These are phyloP conservation scores for Notodonta dromedarius DNA, from an alignment of 2,888 invertebrate species.

Conservation along the genomic window DNA sequence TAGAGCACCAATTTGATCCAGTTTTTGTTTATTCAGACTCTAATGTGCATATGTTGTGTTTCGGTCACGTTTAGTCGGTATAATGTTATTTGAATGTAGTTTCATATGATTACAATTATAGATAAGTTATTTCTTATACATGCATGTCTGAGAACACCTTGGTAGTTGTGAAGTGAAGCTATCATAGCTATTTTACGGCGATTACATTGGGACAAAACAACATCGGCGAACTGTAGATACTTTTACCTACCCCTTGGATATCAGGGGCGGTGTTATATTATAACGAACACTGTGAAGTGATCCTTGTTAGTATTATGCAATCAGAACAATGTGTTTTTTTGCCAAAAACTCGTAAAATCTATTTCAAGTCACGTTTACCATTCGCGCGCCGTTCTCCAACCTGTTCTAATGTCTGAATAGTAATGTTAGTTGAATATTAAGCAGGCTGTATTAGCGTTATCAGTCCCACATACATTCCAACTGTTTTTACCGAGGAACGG, in stretches of 20 bases:
- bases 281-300: too few species aligned
- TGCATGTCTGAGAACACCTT: background rate
- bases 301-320: background rate
- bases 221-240: too few species aligned
- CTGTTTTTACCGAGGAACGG: background rate
- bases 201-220: too few species aligned
- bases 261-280: too few species aligned
- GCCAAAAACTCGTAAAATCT: background rate
- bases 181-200: too few species aligned
- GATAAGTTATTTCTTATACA: background rate
- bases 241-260: too few species aligned
- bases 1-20: constrained; percentile 31
- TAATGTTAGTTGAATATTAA: constrained; percentile 26
- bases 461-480: background rate
- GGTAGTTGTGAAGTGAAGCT: background rate
- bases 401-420: constrained; percentile 23
- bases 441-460: constrained; percentile 8
- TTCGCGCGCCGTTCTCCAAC: constrained; percentile 16
- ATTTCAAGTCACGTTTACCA: background rate
- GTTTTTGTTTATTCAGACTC: constrained; percentile 37
- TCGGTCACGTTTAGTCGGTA: constrained; percentile 22
- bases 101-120: background rate
- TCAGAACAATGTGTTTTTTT: background rate
- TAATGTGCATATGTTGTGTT: constrained; percentile 29
- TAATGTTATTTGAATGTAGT: constrained; percentile 10